Conservation (phyloP, 2,888 invertebrate genomes). For the Drosophila atripex region DNA sequence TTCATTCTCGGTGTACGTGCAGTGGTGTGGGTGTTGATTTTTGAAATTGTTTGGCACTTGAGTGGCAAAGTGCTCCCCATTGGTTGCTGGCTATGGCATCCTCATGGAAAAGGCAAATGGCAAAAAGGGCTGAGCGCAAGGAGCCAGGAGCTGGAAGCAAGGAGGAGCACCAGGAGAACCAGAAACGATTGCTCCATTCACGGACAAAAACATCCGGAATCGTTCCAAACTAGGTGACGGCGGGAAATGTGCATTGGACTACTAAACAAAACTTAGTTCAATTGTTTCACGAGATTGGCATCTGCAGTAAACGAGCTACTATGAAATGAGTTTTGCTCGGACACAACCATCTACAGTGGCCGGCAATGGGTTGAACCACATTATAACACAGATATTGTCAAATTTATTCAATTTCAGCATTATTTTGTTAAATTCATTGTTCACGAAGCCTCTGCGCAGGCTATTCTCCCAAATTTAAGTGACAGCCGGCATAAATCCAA, state of each 20-base stretch:
- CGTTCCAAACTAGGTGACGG: conserved; percentile 25
- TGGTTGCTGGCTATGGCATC: conserved; percentile 51
- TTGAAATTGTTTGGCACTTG: conserved; percentile 77
- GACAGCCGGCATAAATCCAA: conserved; percentile 39
- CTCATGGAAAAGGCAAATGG: conserved; percentile 49
- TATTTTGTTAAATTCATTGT: not conserved
- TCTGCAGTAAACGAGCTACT: not conserved
- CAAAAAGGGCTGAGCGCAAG: conserved; percentile 18
- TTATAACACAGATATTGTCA: no score
- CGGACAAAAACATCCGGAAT: conserved; percentile 25
- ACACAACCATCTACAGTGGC: not conserved
- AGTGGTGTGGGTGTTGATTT: conserved; percentile 65
- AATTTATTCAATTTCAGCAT: no score
- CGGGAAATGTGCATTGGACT: conserved; percentile 11
- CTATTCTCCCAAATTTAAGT: conserved; percentile 25
- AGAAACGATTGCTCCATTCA: conserved; percentile 7
- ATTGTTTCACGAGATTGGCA: conserved; percentile 13
- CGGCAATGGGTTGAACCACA: not conserved
- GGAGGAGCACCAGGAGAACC: conserved; percentile 3
- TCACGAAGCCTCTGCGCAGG: not conserved
- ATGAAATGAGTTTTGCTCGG: not conserved
- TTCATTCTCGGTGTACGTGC: conserved; percentile 29
- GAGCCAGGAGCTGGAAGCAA: not conserved
- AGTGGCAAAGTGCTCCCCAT: conserved; percentile 70
- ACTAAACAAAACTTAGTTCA: conserved; percentile 10